Evolutionary conservation across 2,888 invertebrate genomes (phyloP).

Genomic region (Alviniconcha strummeri): DNA sequence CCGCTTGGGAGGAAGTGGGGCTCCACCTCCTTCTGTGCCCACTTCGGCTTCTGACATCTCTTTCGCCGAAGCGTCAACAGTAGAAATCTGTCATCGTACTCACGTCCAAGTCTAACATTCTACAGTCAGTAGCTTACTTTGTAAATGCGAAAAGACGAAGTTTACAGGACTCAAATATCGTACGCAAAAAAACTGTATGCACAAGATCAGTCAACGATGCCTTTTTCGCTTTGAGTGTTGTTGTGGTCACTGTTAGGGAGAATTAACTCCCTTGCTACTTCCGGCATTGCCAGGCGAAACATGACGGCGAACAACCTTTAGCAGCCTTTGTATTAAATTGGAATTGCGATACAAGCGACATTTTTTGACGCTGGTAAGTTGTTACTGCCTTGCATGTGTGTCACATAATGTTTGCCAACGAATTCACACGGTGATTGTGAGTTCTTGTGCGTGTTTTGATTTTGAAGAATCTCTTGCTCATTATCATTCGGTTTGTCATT

Average conservation of each 20-base stretch:
- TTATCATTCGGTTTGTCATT: neutral
- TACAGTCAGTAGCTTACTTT: no score
- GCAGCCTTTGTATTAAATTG: neutral
- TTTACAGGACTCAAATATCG: no score
- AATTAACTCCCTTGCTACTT: slow-evolving; percentile 33
- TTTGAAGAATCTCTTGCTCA: neutral
- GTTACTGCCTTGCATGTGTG: neutral
- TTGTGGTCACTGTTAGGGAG: neutral
- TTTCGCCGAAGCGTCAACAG: neutral
- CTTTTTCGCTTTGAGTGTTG: no score
- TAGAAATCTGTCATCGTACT: no score
- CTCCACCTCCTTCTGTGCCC: slow-evolving; percentile 32
- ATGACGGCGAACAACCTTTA: slow-evolving; percentile 17
- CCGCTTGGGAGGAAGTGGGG: slow-evolving; percentile 40
- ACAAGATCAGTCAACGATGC: no score
- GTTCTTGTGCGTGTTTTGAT: neutral
- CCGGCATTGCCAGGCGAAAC: slow-evolving; percentile 30
- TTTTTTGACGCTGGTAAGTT: neutral
- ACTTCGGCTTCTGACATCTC: slow-evolving; percentile 35
- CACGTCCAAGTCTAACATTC: no score
- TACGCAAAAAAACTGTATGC: no score
- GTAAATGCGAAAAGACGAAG: no score
- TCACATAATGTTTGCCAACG: neutral
- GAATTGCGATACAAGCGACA: neutral
- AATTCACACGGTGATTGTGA: neutral